Evolutionary conservation across 2,113 vertebrate species (phyloP).

Genomic region (Chrysemys picta): DNA sequence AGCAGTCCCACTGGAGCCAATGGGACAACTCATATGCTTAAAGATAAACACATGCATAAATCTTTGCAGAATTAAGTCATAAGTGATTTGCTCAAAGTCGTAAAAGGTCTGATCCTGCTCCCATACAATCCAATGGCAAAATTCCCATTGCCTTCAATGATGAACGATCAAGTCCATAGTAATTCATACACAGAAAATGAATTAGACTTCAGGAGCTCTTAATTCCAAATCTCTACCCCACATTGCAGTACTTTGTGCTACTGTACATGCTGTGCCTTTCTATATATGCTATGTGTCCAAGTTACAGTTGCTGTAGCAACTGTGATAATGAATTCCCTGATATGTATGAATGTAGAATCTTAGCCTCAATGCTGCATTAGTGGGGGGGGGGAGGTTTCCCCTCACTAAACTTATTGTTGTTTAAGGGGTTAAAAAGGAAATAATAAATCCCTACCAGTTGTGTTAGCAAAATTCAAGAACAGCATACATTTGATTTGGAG

Average conservation of each 20-base stretch:
- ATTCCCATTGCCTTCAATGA: not conserved
- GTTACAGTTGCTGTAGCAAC: slow-evolving; percentile 22
- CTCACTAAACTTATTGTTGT: not conserved
- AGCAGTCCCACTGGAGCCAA: not conserved
- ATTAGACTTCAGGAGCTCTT: not conserved
- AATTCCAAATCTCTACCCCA: not conserved
- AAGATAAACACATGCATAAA: not conserved
- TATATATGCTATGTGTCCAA: not conserved
- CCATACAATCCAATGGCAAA: not conserved
- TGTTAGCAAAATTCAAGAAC: not conserved
- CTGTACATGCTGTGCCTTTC: not conserved
- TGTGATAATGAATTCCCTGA: not conserved
- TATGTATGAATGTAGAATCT: not conserved
- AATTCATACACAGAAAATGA: not conserved
- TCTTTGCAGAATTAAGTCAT: not conserved
- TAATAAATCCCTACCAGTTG: not conserved
- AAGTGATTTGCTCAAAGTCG: not conserved
- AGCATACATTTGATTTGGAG: not conserved
- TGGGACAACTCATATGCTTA: not conserved
- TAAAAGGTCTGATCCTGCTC: not conserved
- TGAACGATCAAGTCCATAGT: not conserved
- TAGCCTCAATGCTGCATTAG: not conserved
- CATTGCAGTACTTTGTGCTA: not conserved
- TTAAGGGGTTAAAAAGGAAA: not conserved
- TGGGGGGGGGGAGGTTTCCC: not conserved